Evolutionary conservation across 2,888 invertebrate species (phyloP).

Genomic region (Anthophora plumipes): DNA sequence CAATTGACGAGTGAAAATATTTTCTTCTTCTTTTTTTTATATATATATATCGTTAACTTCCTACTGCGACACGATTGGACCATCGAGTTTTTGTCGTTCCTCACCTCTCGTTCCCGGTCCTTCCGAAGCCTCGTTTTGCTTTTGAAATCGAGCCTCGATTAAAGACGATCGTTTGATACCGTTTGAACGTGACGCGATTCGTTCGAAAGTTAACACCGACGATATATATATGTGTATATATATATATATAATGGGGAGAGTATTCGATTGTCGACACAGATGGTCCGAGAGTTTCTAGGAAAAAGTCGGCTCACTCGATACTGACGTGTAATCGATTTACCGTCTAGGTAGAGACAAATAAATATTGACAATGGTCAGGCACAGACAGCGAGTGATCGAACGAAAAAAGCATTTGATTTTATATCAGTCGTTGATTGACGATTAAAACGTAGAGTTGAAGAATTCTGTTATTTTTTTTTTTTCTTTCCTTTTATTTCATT

Average conservation of each 20-base stretch:
- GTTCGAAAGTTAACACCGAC: slow-evolving; percentile 1
- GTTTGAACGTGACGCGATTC: neutral
- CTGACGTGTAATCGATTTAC: slow-evolving; percentile 33
- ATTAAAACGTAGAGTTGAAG: neutral
- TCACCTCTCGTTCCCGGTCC: slow-evolving; percentile 9
- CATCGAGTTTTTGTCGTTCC: slow-evolving; percentile 52
- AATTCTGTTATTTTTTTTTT: too few species aligned
- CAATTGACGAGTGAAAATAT: slow-evolving; percentile 69
- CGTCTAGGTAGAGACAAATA: slow-evolving; percentile 59
- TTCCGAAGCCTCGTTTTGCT: slow-evolving; percentile 14
- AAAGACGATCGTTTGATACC: neutral
- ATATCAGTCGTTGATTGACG: neutral
- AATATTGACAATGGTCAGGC: slow-evolving; percentile 78
- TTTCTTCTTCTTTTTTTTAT: too few species aligned
- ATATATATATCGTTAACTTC: slow-evolving; percentile 26
- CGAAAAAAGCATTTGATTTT: slow-evolving; percentile 57
- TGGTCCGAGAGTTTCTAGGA: slow-evolving; percentile 45
- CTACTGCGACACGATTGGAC: slow-evolving; percentile 51
- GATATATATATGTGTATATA: too few species aligned
- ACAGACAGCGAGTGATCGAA: slow-evolving; percentile 78
- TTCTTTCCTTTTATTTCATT: neutral
- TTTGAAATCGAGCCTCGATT: slow-evolving; percentile 11
- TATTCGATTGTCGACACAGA: slow-evolving; percentile 55
- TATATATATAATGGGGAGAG: neutral
- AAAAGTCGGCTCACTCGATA: slow-evolving; percentile 41